Base-by-base conservation (phyloP, 2,888 invertebrate species). In the Cartodere bifasciata region DNA sequence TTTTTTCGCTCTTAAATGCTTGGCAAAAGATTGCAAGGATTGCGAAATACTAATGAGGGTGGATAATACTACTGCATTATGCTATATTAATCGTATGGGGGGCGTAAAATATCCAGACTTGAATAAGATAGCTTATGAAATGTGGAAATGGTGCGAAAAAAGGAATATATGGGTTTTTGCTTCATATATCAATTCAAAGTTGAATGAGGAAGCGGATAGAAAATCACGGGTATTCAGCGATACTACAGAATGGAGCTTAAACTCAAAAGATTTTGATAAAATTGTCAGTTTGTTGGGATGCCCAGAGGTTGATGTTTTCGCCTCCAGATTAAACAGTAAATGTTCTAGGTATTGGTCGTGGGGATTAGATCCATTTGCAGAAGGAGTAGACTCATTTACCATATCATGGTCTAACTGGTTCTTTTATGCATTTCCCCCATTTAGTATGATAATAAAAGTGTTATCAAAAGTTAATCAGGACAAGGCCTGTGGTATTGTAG, bases 381-480 rank as follows among this genome's bases (percentile, higher is more conserved):
- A 29, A 2, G 31, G 33, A 3, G 34, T 49, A 1, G 48, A 50
- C 27, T 48, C 50, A 1, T 50, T 50, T 31, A 48, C 44, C 4
- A 36, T 29, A 28, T 12, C 12, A 31, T 36, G 43, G 41, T 17
- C 44, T 40, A 9, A 4, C n/a, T 48, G 14, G 44, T 46, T 2
- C 46, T 47, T 2, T 52, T 51, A 35, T 35, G 42, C 1, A 13
- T 48, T n/a, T n/a, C n/a, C n/a, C n/a, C n/a, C n/a, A n/a, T n/a
- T n/a, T n/a, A n/a, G n/a, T n/a, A n/a, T n/a, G 4, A 40, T 53
- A 14, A 27, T 44, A 15, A 46, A 32, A 37, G 34, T 38, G 1
- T 13, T 55, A 12, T 31, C 40, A 29, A 53, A 54, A 37, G 49
- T 55, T 17, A 39, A 37, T 10, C 16, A 24, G 2, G 49, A 55